Base-by-base conservation (phyloP, 2,797 vertebrate species). In the Chromobotia macracanthus region DNA sequence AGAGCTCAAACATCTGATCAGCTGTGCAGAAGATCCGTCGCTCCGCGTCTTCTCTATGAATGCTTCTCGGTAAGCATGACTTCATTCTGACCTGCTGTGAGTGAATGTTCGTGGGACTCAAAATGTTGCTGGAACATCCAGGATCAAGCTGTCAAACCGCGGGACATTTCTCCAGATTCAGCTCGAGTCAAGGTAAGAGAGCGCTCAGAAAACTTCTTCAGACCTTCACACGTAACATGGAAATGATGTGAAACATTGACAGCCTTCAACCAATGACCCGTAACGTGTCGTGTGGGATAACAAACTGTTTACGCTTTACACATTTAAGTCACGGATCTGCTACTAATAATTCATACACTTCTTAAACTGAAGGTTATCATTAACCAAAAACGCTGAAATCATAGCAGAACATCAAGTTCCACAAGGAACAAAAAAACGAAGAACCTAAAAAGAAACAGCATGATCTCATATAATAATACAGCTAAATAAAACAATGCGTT, bases 51-150 rank as follows among this genome's bases (percentile, higher is more conserved):
- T 77, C 84, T 83, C 46, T n/a, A 4, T 41, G 31, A 19, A n/a
- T n/a, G n/a, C n/a, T n/a, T n/a, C n/a, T n/a, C n/a, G n/a, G n/a
- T n/a, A n/a, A n/a, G n/a, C n/a, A 35, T 19, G 58, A 50, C 23
- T 16, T 7, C 35, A 19, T 18, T 60, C 53, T 46, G 5, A 2
- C 25, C 16, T 21, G 2, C 13, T 60, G 23, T 58, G 16, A 16
- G 15, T 13, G 31, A 44, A 28, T 74, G 55, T 53, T 35, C 5
- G 6, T 79, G 46, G 25, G 46, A 35, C 28, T 67, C 58, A 84
- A 75, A 72, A 96, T 96, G 95, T 87, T 96, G 89, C 93, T 96
- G 19, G 95, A 95, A 80, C 92, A 95, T 86, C 93, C 94, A 74
- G 93, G 94, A 76, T 92, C 93, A 31, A 93, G 93, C 75, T 92